phyloP scores from a whole-genome alignment of 92 coral and sea anemone genomes.

The Paramuricea clavata region DNA sequence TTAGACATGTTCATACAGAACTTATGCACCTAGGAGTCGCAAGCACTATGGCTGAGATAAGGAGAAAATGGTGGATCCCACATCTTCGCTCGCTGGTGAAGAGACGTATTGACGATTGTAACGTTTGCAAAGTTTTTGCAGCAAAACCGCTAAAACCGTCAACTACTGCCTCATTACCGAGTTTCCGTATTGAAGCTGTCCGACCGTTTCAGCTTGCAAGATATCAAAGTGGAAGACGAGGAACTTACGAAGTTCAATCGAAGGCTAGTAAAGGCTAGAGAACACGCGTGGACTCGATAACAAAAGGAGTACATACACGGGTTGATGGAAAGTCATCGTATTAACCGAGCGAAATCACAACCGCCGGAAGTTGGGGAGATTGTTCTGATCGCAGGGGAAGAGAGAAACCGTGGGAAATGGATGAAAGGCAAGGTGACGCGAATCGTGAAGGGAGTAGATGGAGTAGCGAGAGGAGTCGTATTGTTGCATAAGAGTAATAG shows the following conservation, averaged over 20 bases:
- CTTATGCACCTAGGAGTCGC: conserved; percentile 50
- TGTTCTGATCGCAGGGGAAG: no score
- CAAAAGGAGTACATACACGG: no score
- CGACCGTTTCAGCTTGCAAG: conserved; percentile 49
- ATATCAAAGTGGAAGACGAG: conserved; percentile 6
- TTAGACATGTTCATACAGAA: conserved; percentile 21
- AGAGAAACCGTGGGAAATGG: no score
- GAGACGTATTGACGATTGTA: conserved; percentile 46
- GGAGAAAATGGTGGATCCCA: conserved; percentile 57
- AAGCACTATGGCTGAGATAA: conserved; percentile 54
- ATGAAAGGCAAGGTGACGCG: no score
- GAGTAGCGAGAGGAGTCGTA: no score
- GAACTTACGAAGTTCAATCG: conserved; percentile 47
- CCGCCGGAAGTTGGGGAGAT: no score
- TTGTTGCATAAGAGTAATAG: no score
- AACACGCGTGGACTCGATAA: no score
- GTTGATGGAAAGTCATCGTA: no score
- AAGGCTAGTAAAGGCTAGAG: no score
- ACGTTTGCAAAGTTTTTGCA: conserved; percentile 59
- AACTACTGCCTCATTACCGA: conserved; percentile 57
- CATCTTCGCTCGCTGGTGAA: conserved; percentile 54
- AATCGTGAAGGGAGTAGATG: no score
- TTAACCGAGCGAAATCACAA: no score
- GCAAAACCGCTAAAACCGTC: conserved; percentile 48
- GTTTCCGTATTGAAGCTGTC: conserved; percentile 57